Conservation (phyloP, 1,140 invertebrate species). For the Heterodera schachtii region DNA sequence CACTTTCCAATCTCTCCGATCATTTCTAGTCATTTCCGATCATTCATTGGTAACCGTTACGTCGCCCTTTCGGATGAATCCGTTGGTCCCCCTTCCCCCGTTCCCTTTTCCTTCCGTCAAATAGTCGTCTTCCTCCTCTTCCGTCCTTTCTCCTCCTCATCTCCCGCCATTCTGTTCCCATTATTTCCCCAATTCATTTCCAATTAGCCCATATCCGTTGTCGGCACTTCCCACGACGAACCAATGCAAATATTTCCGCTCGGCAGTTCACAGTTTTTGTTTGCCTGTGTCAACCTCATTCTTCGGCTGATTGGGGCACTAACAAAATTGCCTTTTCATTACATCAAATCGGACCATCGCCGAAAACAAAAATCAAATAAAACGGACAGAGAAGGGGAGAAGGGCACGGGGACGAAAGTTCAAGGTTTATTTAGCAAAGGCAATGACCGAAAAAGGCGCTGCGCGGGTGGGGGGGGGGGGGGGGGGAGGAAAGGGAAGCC, state of each 20-base stretch:
- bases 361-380: conserved; percentile 6
- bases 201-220: conserved; percentile 9
- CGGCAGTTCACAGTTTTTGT: background rate
- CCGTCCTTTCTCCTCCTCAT: background rate
- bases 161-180: background rate
- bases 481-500: background rate
- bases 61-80: no score
- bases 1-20: background rate
- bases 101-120: background rate
- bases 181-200: background rate
- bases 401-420: conserved; percentile 1
- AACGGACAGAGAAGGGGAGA: background rate
- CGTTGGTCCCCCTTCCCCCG: no score
- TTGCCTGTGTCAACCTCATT: background rate
- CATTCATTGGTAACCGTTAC: no score
- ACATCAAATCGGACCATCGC: background rate
- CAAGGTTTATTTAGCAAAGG: conserved; percentile 9
- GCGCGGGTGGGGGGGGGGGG: no score
- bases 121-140: background rate
- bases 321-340: background rate
- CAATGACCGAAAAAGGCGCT: conserved; percentile 20
- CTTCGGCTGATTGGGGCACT: background rate
- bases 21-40: no score
- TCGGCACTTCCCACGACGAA: background rate
- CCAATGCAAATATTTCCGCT: background rate